Base-by-base conservation (phyloP, 1,140 invertebrate genomes). In the Euura saliciscinereae region DNA sequence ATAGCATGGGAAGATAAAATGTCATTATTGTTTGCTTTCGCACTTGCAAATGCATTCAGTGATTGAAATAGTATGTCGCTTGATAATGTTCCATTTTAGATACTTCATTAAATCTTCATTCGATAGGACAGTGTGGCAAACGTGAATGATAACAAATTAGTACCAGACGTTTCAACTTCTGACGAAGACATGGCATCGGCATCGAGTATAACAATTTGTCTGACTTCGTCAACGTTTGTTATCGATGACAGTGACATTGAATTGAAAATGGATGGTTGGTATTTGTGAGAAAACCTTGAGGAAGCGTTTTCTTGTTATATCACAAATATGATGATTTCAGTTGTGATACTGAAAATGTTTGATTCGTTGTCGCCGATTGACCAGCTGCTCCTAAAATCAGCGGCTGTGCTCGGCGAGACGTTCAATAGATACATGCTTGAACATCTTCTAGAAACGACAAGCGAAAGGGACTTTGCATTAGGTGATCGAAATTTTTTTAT, bases 351-450 rank as follows among this genome's bases (percentile, higher is more conserved):
- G 77, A 90, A 89, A 78, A 86, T 89, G 0, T 91, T 90, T 75
- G 91, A 92, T 74, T 88, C 88, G 0, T 78, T 92, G 68, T 89
- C 86, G 3, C 87, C 90, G 0, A 88, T 90, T 66, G 91, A 92
- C 80, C 90, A 92, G 77, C 83, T 90, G 69, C 73, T 92, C 3
- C 75, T 92, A 2, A 92, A 92, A 81, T 90, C 89, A 73, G 89
- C 89, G 3, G 86, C 91, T 0, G 88, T 91, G 0, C 81, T 92
- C 3, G 91, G 91, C 1, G 88, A 90, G 59, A 87, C 87, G 43
- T 89, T 92, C 72, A 87, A 88, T 8, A 85, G 90, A 75, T 81
- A 82, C 46, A 90, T 91, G 87, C 76, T 92, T 8, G 79, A 88
- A 7, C 85, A 86, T 76, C 75, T 92, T 6, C 83, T 91, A 82